Evolutionary conservation across 2,113 vertebrate species (phyloP).

Genomic region (Chlorocebus sabaeus): DNA sequence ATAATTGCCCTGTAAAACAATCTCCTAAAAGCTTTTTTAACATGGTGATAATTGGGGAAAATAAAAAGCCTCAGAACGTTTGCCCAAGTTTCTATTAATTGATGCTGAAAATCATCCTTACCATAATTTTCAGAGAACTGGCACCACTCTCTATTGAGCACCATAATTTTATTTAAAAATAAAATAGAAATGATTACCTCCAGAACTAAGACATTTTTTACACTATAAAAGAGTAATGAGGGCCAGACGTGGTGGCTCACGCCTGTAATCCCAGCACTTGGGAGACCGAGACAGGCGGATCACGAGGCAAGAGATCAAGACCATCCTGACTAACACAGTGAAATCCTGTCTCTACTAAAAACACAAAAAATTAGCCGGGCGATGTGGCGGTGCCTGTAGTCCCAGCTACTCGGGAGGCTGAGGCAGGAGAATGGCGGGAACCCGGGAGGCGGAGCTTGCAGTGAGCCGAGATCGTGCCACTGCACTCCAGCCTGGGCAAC

Average conservation of each 20-base stretch:
- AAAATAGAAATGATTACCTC: background rate
- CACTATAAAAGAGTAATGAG: background rate
- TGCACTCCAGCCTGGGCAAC: no score
- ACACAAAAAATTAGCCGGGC: no score
- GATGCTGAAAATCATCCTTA: background rate
- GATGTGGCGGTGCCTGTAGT: no score
- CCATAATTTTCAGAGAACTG: background rate
- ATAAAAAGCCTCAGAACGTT: background rate
- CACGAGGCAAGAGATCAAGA: no score
- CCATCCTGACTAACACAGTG: no score
- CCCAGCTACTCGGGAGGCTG: no score
- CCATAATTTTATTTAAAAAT: background rate
- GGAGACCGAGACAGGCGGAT: no score
- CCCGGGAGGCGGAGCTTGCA: no score
- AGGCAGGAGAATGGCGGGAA: no score
- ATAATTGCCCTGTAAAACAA: background rate
- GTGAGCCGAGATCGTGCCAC: rapidly evolving
- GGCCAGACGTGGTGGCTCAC: rapidly evolving
- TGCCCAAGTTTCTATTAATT: background rate
- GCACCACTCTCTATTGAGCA: background rate
- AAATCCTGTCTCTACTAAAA: no score
- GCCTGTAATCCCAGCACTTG: no score
- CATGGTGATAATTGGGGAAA: background rate
- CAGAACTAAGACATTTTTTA: background rate
- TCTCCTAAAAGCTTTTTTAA: background rate